These are phyloP conservation scores for Ormyrus thymus DNA, from an alignment of 2,888 invertebrate species.

Conservation along the genomic window DNA sequence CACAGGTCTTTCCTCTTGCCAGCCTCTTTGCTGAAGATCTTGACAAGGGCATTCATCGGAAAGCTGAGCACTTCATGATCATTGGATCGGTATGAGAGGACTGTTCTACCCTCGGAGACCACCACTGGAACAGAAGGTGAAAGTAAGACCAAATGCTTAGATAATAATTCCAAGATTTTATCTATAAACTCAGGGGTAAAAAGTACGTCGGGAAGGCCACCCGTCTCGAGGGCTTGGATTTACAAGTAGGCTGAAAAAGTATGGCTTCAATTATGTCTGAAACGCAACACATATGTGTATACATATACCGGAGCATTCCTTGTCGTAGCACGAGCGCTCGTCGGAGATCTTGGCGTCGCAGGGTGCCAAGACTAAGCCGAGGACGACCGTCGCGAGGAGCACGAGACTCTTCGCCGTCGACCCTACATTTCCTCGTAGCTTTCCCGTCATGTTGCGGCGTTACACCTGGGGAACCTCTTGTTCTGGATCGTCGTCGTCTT, in stretches of 20 bases:
- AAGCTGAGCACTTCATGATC: constrained; percentile 80
- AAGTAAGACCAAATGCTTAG: background rate
- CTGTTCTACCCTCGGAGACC: constrained; percentile 80
- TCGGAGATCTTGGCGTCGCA: constrained; percentile 76
- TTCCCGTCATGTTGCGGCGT: constrained; percentile 25
- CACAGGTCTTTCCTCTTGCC: constrained; percentile 80
- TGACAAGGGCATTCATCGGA: constrained; percentile 77
- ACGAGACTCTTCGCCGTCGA: background rate
- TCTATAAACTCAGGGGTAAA: background rate
- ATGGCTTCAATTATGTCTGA: constrained; percentile 66
- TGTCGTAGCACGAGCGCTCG: constrained; percentile 83
- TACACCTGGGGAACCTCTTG: background rate
- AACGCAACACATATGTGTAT: background rate
- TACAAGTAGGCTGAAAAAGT: constrained; percentile 62
- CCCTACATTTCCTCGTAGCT: background rate
- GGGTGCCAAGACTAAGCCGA: constrained; percentile 9
- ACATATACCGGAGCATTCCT: constrained; percentile 82
- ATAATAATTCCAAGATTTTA: background rate
- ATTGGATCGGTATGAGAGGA: constrained; percentile 77
- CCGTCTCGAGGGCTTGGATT: constrained; percentile 22
- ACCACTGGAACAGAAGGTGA: constrained; percentile 75
- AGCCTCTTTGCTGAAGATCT: constrained; percentile 83
- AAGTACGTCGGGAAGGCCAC: constrained; percentile 53
- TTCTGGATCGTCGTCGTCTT: constrained; percentile 15
- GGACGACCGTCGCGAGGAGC: constrained; percentile 9